Conservation (phyloP, 2,888 invertebrate genomes). For the Diarsia mendica region DNA sequence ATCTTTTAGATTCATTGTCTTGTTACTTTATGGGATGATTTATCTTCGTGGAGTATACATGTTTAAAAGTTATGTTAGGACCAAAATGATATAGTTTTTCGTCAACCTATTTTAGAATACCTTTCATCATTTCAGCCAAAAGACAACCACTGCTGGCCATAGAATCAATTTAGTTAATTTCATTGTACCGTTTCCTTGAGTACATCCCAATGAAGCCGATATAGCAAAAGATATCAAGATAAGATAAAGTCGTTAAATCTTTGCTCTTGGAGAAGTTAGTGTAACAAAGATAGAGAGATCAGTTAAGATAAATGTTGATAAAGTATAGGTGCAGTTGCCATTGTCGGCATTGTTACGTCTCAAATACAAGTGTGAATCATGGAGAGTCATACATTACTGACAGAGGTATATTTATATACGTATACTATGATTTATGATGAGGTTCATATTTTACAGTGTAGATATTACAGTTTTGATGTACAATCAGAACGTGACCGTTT, state of each 20-base stretch:
- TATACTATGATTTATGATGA: neutral
- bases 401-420: neutral
- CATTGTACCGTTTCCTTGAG: slow-evolving; percentile 10
- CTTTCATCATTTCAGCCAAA: too few relatives aligned
- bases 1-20: slow-evolving; percentile 2
- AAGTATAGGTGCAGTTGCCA: slow-evolving; percentile 34
- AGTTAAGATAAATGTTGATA: slow-evolving; percentile 50
- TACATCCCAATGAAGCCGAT: slow-evolving; percentile 9
- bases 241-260: slow-evolving; percentile 53
- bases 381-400: slow-evolving; percentile 10
- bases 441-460: neutral
- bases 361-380: slow-evolving; percentile 39
- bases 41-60: neutral
- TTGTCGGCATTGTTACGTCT: slow-evolving; percentile 17
- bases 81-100: neutral
- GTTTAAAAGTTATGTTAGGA: neutral
- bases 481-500: neutral
- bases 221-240: slow-evolving; percentile 43
- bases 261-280: slow-evolving; percentile 28
- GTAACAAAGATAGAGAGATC: slow-evolving; percentile 31
- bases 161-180: neutral
- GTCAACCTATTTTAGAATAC: neutral
- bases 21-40: neutral
- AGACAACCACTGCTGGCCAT: too few relatives aligned
- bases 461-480: neutral